Evolutionary conservation across 2,888 invertebrate genomes (phyloP), one percentile per base, ranked within the genome.

Genomic region (Drosophila longiperda): DNA sequence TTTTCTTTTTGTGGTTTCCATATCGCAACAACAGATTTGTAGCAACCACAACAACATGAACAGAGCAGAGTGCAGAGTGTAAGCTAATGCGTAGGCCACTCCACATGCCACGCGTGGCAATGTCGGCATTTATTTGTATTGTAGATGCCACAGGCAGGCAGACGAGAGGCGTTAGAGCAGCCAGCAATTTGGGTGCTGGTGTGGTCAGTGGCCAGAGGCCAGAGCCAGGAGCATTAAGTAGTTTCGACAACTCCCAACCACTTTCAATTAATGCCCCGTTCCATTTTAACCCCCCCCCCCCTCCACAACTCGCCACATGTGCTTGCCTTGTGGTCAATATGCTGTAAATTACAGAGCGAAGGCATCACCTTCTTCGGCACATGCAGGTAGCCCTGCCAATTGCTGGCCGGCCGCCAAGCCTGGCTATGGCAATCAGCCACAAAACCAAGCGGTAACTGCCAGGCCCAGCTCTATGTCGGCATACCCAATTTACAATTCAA

Each of bases 1-100:
- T 66, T 49, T 32, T 20, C 38, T 50, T 66, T 49, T 73, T 78
- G 78, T 62, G 78, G 78, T 80, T 73, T 62, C 60, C 63, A 66
- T 75, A 78, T 79, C 80, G 79, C 60, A 78, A 78, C 65, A 78
- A 80, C 75, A 69, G 78, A 78, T 78, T 78, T 78, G 80, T 68
- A 65, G 53, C 73, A 63, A 60, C 34, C 33, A 73, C 45, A 45
- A 4, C 23, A 23, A 45, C 45, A 23, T 20, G 1, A 15, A 3
- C 15, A 15, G 6, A 20, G 20, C 3, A 45, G 8, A 45, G 45
- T 5, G 38, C 6, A 29, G 26, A 62, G 54, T 66, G 77, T 50
- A 63, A 69, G 63, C 65, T 71, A 77, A 73, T 68, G 64, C 61
- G 61, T 1, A 40, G 23, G 29, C 63, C 55, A 49, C 57, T 59